Percentiles rank a stretch among this genome's conserved stretches.
Evolutionary conservation across 1,140 invertebrate genomes (phyloP).

Genomic region (Lordiphosa mommai): DNA sequence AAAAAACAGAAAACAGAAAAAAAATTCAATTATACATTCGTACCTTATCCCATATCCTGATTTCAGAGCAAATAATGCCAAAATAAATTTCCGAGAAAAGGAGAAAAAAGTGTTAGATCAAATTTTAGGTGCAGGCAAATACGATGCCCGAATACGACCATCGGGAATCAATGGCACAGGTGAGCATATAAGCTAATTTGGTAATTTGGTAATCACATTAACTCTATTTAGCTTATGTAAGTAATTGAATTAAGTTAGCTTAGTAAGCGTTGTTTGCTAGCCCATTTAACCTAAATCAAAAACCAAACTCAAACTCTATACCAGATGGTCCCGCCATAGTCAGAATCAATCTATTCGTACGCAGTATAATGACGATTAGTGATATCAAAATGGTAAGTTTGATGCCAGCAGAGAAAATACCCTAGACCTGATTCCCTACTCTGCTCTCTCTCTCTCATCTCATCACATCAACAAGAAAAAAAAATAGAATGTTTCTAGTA

Average conservation of each 20-base stretch:
- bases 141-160: slow-evolving; percentile 95
- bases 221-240: slow-evolving; percentile 30
- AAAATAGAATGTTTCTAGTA: no score
- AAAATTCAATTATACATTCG: slow-evolving; percentile 69
- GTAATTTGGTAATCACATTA: slow-evolving; percentile 8
- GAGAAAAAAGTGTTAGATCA: slow-evolving; percentile 96
- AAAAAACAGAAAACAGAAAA: slow-evolving; percentile 31
- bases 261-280: slow-evolving; percentile 20
- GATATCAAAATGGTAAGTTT: slow-evolving; percentile 98
- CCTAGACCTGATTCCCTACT: not conserved
- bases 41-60: slow-evolving; percentile 79
- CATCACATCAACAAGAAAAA: no score
- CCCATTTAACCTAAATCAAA: slow-evolving; percentile 1
- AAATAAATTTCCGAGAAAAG: slow-evolving; percentile 94
- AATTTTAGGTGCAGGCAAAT: slow-evolving; percentile 92
- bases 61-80: slow-evolving; percentile 84
- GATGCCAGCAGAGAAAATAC: slow-evolving; percentile 1
- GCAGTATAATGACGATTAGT: slow-evolving; percentile 98
- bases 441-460: not conserved
- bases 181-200: slow-evolving; percentile 80
- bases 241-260: slow-evolving; percentile 10
- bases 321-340: slow-evolving; percentile 95
- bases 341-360: slow-evolving; percentile 97
- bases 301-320: slow-evolving; percentile 72
- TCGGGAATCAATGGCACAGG: slow-evolving; percentile 95